Percentiles rank a stretch among this genome's conserved stretches.
Conservation (phyloP, 30 jellyfish, hydroid and myxozoan genomes). For the Euphysa ruthae region DNA sequence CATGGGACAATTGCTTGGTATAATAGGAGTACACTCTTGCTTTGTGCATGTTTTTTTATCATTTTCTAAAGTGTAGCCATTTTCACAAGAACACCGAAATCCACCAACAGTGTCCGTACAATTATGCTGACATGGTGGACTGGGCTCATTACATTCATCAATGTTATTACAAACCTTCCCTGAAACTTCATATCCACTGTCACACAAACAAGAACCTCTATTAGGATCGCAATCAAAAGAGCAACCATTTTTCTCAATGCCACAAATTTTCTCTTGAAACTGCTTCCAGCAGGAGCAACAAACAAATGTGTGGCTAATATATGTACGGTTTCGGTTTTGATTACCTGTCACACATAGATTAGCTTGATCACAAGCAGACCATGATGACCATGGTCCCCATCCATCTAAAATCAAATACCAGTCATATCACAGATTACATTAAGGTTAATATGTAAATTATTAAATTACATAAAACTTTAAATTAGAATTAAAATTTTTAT, state of each 20-base stretch:
- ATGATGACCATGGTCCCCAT: not conserved
- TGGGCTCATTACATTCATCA: no score
- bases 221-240: constrained; percentile 3
- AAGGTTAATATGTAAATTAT: no score
- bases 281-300: not conserved
- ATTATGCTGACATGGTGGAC: no score
- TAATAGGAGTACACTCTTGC: not conserved
- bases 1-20: not conserved
- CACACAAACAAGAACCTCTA: not conserved
- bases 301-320: not conserved
- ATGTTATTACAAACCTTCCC: no score
- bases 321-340: not conserved
- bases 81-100: not conserved
- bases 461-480: no score
- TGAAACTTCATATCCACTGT: not conserved
- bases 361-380: not conserved
- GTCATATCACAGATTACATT: no score
- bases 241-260: not conserved
- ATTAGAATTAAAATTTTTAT: no score
- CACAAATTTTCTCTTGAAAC: constrained; percentile 7
- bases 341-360: not conserved
- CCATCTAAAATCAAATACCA: no score
- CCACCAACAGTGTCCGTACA: no score
- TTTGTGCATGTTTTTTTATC: not conserved
- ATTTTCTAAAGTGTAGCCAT: not conserved